Evolutionary conservation across 2,113 vertebrate genomes (phyloP).

Genomic region (Triplophysa rosa): DNA sequence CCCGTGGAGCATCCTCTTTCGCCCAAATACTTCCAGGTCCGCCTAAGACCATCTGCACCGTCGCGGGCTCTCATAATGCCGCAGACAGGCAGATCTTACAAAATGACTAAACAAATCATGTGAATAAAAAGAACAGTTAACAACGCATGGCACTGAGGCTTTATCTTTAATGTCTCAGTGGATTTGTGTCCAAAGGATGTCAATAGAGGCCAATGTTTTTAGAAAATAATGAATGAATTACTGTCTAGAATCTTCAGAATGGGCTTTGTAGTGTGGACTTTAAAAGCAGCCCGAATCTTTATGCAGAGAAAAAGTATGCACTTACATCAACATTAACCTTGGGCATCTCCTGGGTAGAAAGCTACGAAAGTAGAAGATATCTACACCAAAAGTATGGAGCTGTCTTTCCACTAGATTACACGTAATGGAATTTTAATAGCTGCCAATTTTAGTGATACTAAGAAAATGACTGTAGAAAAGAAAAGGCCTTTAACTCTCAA

Average conservation of each 20-base stretch:
- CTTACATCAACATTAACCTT: constrained; percentile 28
- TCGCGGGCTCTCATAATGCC: neutral
- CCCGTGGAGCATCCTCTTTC: constrained; percentile 46
- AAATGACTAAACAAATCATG: constrained; percentile 1
- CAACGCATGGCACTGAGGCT: neutral
- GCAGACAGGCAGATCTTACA: neutral
- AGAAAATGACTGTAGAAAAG: neutral
- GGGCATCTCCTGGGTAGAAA: constrained; percentile 19
- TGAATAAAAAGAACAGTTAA: neutral
- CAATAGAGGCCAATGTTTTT: too few relatives aligned
- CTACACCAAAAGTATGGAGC: constrained; percentile 14
- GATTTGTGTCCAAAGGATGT: too few relatives aligned
- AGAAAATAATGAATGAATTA: too few relatives aligned
- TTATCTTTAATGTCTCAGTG: neutral
- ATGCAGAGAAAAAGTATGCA: constrained; percentile 4
- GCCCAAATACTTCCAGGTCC: neutral
- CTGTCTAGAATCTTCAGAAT: neutral
- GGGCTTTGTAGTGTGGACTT: neutral
- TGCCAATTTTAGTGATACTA: constrained; percentile 6
- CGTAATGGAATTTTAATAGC: constrained; percentile 20
- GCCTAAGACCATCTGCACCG: constrained; percentile 57
- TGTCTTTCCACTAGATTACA: constrained; percentile 2
- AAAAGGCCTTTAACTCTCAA: neutral
- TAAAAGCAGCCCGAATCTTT: neutral
- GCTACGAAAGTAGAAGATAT: neutral